phyloP scores from a whole-genome alignment of 2,113 vertebrate genomes.

The Morone chrysops region DNA sequence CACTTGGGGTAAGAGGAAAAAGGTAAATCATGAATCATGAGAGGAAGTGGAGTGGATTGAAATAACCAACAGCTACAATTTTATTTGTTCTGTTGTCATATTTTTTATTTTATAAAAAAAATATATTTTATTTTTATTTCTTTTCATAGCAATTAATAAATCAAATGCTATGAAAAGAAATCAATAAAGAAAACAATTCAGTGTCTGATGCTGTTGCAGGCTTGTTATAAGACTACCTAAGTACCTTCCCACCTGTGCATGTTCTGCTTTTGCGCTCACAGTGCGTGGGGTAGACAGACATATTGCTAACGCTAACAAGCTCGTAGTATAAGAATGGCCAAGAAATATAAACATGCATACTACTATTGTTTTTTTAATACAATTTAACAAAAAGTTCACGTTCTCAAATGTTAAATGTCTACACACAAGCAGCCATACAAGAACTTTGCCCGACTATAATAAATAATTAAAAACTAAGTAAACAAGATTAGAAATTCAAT shows the following conservation, averaged over 20 bases:
- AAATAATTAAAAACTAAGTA: background rate
- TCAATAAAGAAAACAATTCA: background rate
- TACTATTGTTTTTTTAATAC: too few relatives aligned
- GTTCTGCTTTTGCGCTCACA: too few relatives aligned
- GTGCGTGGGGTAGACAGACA: too few relatives aligned
- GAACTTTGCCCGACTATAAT: background rate
- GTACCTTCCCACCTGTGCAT: too few relatives aligned
- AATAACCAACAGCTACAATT: slow-evolving; percentile 11
- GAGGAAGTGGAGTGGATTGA: slow-evolving; percentile 18
- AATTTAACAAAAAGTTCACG: too few relatives aligned
- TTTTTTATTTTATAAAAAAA: background rate
- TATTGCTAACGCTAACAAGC: too few relatives aligned
- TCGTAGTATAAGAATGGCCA: too few relatives aligned
- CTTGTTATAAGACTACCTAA: too few relatives aligned
- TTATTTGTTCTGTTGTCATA: background rate
- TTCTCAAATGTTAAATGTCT: background rate
- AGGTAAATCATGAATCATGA: background rate
- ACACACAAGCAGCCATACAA: background rate
- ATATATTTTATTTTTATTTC: too few relatives aligned
- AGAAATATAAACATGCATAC: too few relatives aligned
- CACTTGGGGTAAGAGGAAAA: slow-evolving; percentile 23
- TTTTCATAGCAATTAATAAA: too few relatives aligned
- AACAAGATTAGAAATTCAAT: background rate
- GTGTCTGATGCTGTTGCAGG: too few relatives aligned
- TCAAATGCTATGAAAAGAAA: background rate